Base-by-base conservation (phyloP, 1,140 invertebrate species). In the Chrysopa pallens region DNA sequence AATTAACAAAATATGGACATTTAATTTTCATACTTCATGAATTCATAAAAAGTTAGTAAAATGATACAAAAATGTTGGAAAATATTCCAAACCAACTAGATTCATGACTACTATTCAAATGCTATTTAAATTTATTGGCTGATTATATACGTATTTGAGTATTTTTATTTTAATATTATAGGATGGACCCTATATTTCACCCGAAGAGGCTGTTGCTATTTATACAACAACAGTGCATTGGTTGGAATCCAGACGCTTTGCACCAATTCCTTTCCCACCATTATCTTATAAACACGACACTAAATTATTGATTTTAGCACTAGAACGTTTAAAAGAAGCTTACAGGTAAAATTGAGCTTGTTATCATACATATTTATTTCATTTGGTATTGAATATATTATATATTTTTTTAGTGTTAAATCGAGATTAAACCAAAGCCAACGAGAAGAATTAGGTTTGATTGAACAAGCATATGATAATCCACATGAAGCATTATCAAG, bases 401-500 rank as follows among this genome's bases (percentile, higher is more conserved):
- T 41, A 40, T 43, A 40, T 41, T 44, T 44, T 57, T 62, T 6
- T 52, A 96, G 92, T 56, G 95, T 99, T 0, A 99, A 99, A 59
- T 98, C 93, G 5, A 71, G 96, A 29, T 60, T 99, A 37, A 99
- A 99, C 68, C 95, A 99, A 64, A 97, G 92, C 54, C 96, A 99
- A 66, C 70, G 96, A 52, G 96, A 99, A 67, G 96, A 99, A 61
- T 62, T 99, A 13, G 95, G 96, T 13, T 68, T 99, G 1, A 98
- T 99, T 54, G 96, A 99, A 64, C 96, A 99, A 61, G 96, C 96
- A 0, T 99, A 99, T 58, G 96, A 99, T 60, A 99, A 99, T 70
- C 96, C 96, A 42, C 95, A 99, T 52, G 96, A 99, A 62, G 95
- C 95, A 1, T 62, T 99, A 38, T 98, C 95, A 1, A 81, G 96